Conservation (phyloP, 2,888 invertebrate species). For the Salticus scenicus region DNA sequence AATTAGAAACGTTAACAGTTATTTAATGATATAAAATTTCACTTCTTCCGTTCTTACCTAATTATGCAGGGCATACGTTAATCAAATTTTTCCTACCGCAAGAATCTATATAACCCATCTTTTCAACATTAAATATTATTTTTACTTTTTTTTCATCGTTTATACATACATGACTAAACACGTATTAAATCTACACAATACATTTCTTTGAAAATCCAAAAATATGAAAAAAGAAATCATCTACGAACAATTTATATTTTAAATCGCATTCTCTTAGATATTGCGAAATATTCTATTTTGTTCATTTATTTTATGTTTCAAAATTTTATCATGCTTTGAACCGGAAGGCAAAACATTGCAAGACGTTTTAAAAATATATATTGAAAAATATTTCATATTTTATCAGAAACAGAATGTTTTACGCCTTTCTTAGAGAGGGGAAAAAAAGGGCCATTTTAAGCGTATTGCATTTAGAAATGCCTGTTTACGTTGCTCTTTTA, state of each 20-base stretch:
- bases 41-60: no score
- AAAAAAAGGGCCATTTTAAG: not conserved
- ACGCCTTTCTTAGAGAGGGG: not conserved
- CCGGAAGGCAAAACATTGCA: not conserved
- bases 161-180: no score
- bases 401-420: not conserved
- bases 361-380: not conserved
- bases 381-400: constrained; percentile 1
- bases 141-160: no score
- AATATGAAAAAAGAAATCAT: no score
- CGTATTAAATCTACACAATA: no score
- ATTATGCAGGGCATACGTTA: no score
- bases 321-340: not conserved
- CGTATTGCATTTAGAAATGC: not conserved
- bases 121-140: no score
- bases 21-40: no score
- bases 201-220: no score
- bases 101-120: no score
- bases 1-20: no score
- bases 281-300: not conserved
- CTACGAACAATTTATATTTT: not conserved
- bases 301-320: not conserved
- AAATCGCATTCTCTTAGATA: not conserved
- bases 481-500: not conserved
- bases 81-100: no score